phyloP scores from a whole-genome alignment of 2,113 vertebrate species.

The Stomatorhinus ivindoensis region DNA sequence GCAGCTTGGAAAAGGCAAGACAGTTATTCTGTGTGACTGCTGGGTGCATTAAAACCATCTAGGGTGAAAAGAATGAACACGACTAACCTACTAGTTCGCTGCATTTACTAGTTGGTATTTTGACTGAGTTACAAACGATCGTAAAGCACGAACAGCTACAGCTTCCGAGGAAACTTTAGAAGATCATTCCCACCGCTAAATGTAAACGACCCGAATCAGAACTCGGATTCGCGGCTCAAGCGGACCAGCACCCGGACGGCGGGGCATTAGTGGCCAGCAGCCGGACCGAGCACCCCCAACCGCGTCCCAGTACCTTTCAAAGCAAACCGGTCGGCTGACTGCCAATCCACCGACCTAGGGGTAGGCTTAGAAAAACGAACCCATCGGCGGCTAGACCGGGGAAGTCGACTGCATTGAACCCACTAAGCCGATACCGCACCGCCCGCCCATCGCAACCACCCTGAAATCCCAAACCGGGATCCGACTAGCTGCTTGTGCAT shows the following conservation, averaged over 20 bases:
- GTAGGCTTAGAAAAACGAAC: neutral
- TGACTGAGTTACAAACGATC: neutral
- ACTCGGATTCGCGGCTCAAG: neutral
- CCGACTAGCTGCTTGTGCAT: neutral
- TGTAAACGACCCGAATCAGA: neutral
- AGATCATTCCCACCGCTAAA: neutral
- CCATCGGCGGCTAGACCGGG: neutral
- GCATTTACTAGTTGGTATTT: neutral
- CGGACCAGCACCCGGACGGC: neutral
- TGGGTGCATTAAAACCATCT: neutral
- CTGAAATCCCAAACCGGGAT: neutral
- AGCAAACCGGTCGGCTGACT: neutral
- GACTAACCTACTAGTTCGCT: neutral
- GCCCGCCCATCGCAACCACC: neutral
- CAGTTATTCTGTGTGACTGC: neutral
- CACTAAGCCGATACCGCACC: neutral
- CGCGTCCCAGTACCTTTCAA: neutral
- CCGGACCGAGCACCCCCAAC: neutral
- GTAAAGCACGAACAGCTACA: neutral
- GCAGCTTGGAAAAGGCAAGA: neutral
- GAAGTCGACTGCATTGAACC: neutral
- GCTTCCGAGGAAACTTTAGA: neutral
- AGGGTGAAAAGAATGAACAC: neutral
- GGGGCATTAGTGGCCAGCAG: neutral
- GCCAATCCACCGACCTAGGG: neutral